Conservation (phyloP, 2,888 invertebrate species). For the Darwinula stevensoni region DNA sequence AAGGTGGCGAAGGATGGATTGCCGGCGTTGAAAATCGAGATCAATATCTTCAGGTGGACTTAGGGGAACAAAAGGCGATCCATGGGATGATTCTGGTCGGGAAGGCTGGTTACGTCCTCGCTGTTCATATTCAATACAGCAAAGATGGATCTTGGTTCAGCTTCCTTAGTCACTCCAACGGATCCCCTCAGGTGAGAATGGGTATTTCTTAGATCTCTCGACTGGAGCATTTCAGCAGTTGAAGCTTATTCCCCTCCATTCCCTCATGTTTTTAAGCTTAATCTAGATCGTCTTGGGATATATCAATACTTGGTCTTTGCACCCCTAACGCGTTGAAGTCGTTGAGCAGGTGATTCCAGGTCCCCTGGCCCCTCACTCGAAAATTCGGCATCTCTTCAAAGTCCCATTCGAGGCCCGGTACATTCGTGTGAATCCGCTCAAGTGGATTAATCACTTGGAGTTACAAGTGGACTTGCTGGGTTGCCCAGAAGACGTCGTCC, state of each 20-base stretch:
- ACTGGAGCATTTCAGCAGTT: too few relatives aligned
- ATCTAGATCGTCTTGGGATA: too few relatives aligned
- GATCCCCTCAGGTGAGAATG: too few relatives aligned
- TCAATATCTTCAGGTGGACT: conserved; percentile 35
- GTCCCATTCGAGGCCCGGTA: conserved; percentile 42
- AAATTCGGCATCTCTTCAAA: conserved; percentile 30
- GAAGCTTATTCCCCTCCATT: too few relatives aligned
- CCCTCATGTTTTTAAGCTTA: too few relatives aligned
- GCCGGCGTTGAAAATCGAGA: conserved; percentile 25
- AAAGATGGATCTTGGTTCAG: too few relatives aligned
- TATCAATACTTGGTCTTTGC: too few relatives aligned
- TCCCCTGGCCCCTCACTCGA: conserved; percentile 26
- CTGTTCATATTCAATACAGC: too few relatives aligned
- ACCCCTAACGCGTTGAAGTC: too few relatives aligned
- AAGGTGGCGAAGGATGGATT: conserved; percentile 38
- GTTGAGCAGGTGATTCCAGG: conserved; percentile 49
- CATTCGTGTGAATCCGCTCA: conserved; percentile 35
- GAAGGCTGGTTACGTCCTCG: too few relatives aligned
- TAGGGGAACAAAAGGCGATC: conserved; percentile 31
- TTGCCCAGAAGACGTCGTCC: conserved; percentile 22
- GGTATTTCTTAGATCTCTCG: too few relatives aligned
- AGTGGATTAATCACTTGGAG: conserved; percentile 37
- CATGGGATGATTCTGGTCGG: conserved; percentile 32
- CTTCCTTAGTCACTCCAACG: too few relatives aligned
- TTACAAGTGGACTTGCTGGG: conserved; percentile 42